Percentiles rank a stretch among this genome's conserved stretches.
phyloP scores from a whole-genome alignment of 2,797 vertebrate species.

The Adrianichthys oophorus region DNA sequence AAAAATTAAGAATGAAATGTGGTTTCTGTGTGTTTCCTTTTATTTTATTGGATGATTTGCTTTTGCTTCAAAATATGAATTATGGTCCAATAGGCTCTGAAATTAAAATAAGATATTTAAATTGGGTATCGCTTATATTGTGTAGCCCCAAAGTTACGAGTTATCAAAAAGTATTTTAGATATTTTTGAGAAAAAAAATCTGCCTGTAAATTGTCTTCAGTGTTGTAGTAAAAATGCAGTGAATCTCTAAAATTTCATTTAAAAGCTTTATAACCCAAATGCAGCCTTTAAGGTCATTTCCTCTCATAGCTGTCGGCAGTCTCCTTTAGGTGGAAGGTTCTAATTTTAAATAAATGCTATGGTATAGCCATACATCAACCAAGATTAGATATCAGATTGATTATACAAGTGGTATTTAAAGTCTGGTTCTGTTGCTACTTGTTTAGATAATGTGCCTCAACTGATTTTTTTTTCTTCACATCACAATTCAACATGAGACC shows the following conservation, averaged over 20 bases:
- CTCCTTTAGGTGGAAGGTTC: constrained; percentile 4
- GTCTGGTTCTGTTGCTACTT: constrained; percentile 2
- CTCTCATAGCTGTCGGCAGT: neutral
- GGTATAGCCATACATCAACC: constrained; percentile 24
- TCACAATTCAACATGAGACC: constrained; percentile 16
- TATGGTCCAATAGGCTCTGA: constrained; percentile 49
- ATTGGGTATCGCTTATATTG: no score
- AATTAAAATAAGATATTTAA: no score
- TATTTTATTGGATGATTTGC: constrained; percentile 63
- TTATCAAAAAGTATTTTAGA: constrained; percentile 29
- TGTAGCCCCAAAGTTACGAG: constrained; percentile 1
- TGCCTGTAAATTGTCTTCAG: constrained; percentile 26
- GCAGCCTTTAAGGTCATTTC: constrained; percentile 16
- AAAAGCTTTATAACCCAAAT: constrained; percentile 25
- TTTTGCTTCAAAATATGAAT: constrained; percentile 78
- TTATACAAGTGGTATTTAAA: neutral
- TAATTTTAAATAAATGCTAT: constrained; percentile 16
- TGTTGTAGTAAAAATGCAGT: neutral
- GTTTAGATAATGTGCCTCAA: constrained; percentile 13
- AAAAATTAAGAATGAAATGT: constrained; percentile 75
- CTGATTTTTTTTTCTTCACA: constrained; percentile 24
- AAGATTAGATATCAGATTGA: constrained; percentile 12
- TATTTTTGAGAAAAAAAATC: constrained; percentile 33
- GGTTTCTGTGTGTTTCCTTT: constrained; percentile 77
- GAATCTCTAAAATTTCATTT: constrained; percentile 20